Evolutionary conservation across 2,797 vertebrate species (phyloP), one percentile per base, ranked within the genome.

Genomic region (Sebastes hopkinsi): DNA sequence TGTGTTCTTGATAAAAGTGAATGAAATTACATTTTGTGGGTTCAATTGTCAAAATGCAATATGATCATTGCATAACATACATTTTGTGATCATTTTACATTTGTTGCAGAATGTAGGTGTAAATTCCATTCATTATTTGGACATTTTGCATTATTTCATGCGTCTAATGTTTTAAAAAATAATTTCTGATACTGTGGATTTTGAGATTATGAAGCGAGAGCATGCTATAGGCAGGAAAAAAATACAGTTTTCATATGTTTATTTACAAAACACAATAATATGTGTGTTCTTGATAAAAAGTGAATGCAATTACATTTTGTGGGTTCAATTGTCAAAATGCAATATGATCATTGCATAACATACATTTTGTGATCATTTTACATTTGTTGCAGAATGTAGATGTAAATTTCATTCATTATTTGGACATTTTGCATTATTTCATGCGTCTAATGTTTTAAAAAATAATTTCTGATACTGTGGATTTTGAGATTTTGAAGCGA

Each of bases 381-480:
- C 13, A 29, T 71, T 52, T 22, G 16, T 50, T 18, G 2, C 4
- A 34, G 6, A 16, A 16, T 30, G 3, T 64, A 16, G 13, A 16
- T 50, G 20, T 11, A 12, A 27, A 50, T 60, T n/a, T 25, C 0
- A n/a, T 59, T 58, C 0, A 18, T 62, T 16, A 12, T n/a, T 34
- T 32, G 27, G 16, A 20, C 27, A 61, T 27, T 52, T 55, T 58
- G 13, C 27, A 59, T 22, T 20, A 22, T 52, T 59, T n/a, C 12
- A 9, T 3, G 2, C 2, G 4, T 2, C 1, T 9, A 4, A 9
- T 46, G 8, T 14, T 23, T 36, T 29, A 3, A 3, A 3, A 36
- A 64, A 64, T 62, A 10, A 34, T 36, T 64, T n/a, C n/a, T 13
- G 32, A 8, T 34, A 36, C 34, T 36, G 20, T 61, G 27, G 29